Conservation (phyloP, 2,888 invertebrate species). For the Iphiclides podalirius region DNA sequence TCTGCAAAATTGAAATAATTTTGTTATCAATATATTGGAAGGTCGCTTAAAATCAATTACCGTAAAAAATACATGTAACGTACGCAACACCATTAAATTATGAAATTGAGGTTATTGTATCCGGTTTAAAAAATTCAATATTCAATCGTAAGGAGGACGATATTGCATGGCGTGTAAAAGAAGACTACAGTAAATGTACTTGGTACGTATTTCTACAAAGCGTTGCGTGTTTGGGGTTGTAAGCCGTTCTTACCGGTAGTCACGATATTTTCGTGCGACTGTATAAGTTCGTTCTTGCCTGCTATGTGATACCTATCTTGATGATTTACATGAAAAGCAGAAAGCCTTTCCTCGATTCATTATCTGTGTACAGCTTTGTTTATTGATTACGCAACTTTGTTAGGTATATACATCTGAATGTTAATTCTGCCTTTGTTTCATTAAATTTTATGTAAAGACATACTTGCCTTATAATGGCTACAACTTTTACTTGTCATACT, state of each 20-base stretch:
- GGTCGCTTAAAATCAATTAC: slow-evolving; percentile 6
- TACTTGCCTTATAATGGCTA: too few species aligned
- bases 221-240: slow-evolving; percentile 68
- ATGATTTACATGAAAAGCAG: slow-evolving; percentile 33
- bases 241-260: slow-evolving; percentile 58
- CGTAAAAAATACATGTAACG: slow-evolving; percentile 32
- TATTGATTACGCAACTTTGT: slow-evolving; percentile 8
- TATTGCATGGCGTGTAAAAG: slow-evolving; percentile 55
- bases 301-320: slow-evolving; percentile 25
- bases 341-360: slow-evolving; percentile 17
- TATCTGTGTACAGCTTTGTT: slow-evolving; percentile 4
- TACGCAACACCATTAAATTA: slow-evolving; percentile 47
- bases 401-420: too few species aligned
- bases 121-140: neutral
- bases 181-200: slow-evolving; percentile 58
- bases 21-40: neutral
- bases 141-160: slow-evolving; percentile 37
- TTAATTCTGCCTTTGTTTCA: too few species aligned
- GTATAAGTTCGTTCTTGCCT: slow-evolving; percentile 30
- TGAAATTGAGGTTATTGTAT: slow-evolving; percentile 14
- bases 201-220: slow-evolving; percentile 40
- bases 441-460: too few species aligned
- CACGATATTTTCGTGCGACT: slow-evolving; percentile 59
- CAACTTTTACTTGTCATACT: too few species aligned
- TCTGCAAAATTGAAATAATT: slow-evolving; percentile 49